Base-by-base conservation (phyloP, 2,113 vertebrate genomes). In the Pangasianodon gigas region DNA sequence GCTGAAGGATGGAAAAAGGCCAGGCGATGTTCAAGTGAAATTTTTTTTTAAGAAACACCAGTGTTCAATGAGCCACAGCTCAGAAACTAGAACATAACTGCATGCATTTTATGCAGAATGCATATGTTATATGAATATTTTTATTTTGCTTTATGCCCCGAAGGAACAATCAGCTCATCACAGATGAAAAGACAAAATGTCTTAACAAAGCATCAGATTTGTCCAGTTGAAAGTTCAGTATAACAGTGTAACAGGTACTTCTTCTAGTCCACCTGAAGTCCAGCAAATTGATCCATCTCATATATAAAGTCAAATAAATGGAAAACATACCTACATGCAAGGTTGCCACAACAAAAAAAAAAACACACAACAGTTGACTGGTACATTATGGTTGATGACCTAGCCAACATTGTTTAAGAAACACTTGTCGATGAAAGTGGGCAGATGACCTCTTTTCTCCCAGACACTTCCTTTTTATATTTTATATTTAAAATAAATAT, bases 181-280 rank as follows among this genome's bases (percentile, higher is more conserved):
- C 32, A 21, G 18, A 69, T 11, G n/a, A 77, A 11, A 13, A 77
- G 86, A 87, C 44, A 51, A 67, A 86, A 86, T 26, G 19, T 13
- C 16, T 65, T 48, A 54, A 21, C 41, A 11, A 79, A 82, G 75
- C 62, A 86, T 32, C 21, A 74, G 60, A 14, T 29, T 48, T 80
- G 26, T 71, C 65, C 18, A 79, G 26, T 32, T 83, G 9, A 74
- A 62, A 75, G 8, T 87, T 24, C 26, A 69, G 6, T 48, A 24
- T 62, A 54, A 41, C 54, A 90, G 37, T 91, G 88, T 58, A 89
- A 92, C 54, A 90, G 69, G 87, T 85, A 18, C 10, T 83, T 51
- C 10, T 56, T n/a, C 48, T 69, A 11, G 77, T 80, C 46, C 46
- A 80, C 77, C 77, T 51, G 14, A 71, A 2, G 74, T 19, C 32